Percentiles rank a stretch among this genome's conserved stretches.
Evolutionary conservation across 2,888 invertebrate genomes (phyloP).

Genomic region (Sphaerophoria taeniata): DNA sequence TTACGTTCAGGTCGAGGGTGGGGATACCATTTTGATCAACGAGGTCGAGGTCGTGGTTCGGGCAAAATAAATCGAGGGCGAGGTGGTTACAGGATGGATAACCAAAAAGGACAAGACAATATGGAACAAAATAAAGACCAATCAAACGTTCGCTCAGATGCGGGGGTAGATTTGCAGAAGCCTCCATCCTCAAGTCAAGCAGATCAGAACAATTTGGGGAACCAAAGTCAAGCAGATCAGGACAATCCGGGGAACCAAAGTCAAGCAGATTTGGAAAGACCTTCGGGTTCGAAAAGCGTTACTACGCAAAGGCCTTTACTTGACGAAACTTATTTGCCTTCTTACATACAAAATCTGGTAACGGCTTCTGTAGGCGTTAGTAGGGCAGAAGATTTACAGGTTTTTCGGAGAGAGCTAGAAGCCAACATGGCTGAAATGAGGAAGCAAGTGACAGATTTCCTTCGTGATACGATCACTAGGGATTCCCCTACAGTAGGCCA

Average conservation of each 20-base stretch:
- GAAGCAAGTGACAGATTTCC: background rate
- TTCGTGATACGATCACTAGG: background rate
- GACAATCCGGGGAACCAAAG: background rate
- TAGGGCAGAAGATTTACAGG: constrained; percentile 1
- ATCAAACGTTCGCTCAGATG: background rate
- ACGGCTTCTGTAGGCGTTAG: background rate
- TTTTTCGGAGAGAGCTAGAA: constrained; percentile 1
- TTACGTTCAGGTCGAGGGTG: background rate
- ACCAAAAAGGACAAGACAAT: background rate
- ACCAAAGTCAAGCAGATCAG: background rate
- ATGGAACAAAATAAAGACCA: background rate
- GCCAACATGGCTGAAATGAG: background rate
- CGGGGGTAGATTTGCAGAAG: background rate
- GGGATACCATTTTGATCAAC: background rate
- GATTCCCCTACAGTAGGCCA: background rate
- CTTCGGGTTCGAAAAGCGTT: background rate
- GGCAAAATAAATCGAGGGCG: background rate
- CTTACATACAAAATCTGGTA: background rate
- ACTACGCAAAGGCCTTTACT: background rate
- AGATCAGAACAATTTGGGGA: too few relatives aligned
- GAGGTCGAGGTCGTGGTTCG: background rate
- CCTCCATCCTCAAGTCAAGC: too few relatives aligned
- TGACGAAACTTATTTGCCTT: background rate
- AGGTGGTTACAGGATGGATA: background rate
- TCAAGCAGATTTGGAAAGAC: background rate